Conservation (phyloP, 2,888 invertebrate genomes). For the Troilus luridus region DNA sequence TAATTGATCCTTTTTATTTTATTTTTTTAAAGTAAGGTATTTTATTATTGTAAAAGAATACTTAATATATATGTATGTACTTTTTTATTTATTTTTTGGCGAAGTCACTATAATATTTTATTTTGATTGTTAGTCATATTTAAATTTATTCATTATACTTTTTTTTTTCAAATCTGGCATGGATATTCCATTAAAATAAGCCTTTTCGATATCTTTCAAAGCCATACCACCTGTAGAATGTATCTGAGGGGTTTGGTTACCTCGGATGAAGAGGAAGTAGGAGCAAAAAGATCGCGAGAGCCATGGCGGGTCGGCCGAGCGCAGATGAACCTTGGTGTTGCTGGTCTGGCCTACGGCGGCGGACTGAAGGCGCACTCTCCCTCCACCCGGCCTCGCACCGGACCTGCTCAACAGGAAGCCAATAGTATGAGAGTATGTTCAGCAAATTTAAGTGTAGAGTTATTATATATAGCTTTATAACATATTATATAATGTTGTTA, state of each 20-base stretch:
- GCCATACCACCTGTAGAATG: not conserved
- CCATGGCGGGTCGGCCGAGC: not conserved
- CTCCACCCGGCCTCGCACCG: slow-evolving; percentile 23
- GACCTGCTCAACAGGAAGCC: slow-evolving; percentile 49
- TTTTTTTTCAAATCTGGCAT: not conserved
- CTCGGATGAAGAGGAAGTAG: not conserved
- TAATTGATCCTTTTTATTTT: no score
- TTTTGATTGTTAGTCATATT: no score
- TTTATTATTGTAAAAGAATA: no score
- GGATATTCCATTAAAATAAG: not conserved
- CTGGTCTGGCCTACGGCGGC: slow-evolving; percentile 50
- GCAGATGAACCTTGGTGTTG: slow-evolving; percentile 28
- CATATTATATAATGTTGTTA: no score
- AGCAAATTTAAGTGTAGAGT: not conserved
- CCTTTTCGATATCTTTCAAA: not conserved
- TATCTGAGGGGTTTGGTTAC: slow-evolving; percentile 24
- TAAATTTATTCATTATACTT: no score
- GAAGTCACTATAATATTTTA: no score
- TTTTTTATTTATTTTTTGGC: no score
- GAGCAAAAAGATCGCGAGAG: not conserved
- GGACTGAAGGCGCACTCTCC: slow-evolving; percentile 53
- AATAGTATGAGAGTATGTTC: not conserved
- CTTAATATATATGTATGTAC: no score
- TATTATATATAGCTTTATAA: no score
- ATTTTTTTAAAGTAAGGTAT: no score